phyloP scores from a whole-genome alignment of 2,113 vertebrate species.

The Brevimyrus niger region DNA sequence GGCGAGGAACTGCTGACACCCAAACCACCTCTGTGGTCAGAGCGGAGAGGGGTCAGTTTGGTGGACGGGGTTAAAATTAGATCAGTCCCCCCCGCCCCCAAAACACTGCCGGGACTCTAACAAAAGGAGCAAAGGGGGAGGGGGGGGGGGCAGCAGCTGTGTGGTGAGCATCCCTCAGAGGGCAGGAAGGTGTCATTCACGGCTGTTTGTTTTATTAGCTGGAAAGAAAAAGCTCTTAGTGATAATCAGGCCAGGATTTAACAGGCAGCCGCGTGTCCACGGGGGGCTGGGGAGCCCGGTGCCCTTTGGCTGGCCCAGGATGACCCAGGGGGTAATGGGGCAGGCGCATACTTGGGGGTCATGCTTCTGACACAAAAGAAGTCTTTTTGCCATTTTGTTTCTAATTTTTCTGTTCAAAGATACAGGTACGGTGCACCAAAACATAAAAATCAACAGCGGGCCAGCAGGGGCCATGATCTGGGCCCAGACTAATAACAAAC shows the following conservation, averaged over 20 bases:
- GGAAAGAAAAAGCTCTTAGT: constrained; percentile 1
- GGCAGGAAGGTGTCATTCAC: not conserved
- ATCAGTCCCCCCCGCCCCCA: not conserved
- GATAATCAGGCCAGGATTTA: not conserved
- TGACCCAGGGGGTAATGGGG: not conserved
- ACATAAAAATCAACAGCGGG: not conserved
- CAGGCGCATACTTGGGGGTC: not conserved
- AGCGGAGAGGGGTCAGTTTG: not conserved
- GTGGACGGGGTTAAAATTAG: not conserved
- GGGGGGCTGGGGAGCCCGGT: not conserved
- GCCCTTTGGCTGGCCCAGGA: not conserved
- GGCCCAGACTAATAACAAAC: too few species aligned
- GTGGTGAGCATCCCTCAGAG: not conserved
- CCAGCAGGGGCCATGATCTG: not conserved
- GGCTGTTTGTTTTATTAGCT: not conserved
- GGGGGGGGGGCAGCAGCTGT: not conserved
- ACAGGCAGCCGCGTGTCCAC: not conserved
- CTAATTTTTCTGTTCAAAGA: not conserved
- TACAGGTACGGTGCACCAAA: not conserved
- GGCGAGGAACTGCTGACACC: not conserved
- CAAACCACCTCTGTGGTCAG: not conserved
- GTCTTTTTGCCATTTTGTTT: not conserved
- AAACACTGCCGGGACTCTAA: not conserved
- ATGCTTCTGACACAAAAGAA: not conserved
- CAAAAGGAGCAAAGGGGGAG: not conserved